A percentile compares a stretch with the other conserved stretches of the same genome.
These are phyloP conservation scores for Sebastes dallii DNA, from an alignment of 2,797 vertebrate species.

Conservation along the genomic window DNA sequence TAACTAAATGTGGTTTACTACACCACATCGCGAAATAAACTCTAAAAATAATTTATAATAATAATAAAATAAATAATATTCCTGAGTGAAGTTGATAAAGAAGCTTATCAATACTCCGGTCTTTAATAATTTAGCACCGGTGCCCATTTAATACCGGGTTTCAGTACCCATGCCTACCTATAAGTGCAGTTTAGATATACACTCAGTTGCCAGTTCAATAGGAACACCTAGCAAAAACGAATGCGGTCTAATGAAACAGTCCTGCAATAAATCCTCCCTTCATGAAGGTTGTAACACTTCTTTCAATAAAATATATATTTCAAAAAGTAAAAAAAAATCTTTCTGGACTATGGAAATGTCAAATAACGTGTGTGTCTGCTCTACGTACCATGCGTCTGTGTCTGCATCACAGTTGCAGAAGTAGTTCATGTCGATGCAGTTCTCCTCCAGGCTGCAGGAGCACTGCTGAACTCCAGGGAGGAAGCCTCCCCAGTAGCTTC, in stretches of 20 bases:
- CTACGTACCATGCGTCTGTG: slow-evolving; percentile 87
- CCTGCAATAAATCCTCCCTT: not conserved
- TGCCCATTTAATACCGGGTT: too few species aligned
- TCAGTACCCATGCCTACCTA: too few species aligned
- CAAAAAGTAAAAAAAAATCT: fast-evolving
- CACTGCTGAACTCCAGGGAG: slow-evolving; percentile 94
- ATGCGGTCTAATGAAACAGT: not conserved
- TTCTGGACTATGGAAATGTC: not conserved
- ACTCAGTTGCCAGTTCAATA: not conserved
- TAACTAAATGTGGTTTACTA: too few species aligned
- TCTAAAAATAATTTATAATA: too few species aligned
- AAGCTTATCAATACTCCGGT: too few species aligned
- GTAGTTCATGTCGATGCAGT: slow-evolving; percentile 92
- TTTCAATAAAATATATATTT: not conserved
- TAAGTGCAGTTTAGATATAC: not conserved
- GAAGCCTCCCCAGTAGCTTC: slow-evolving; percentile 94
- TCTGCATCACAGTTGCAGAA: slow-evolving; percentile 98
- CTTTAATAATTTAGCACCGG: too few species aligned
- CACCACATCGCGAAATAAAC: too few species aligned
- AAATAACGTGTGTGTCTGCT: not conserved
- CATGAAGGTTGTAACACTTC: not conserved
- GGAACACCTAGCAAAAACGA: not conserved
- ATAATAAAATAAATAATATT: too few species aligned
- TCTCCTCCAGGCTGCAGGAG: slow-evolving; percentile 94
- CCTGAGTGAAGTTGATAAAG: too few species aligned